phyloP scores from a whole-genome alignment of 2,888 invertebrate species.

The Creontiades dilutus region DNA sequence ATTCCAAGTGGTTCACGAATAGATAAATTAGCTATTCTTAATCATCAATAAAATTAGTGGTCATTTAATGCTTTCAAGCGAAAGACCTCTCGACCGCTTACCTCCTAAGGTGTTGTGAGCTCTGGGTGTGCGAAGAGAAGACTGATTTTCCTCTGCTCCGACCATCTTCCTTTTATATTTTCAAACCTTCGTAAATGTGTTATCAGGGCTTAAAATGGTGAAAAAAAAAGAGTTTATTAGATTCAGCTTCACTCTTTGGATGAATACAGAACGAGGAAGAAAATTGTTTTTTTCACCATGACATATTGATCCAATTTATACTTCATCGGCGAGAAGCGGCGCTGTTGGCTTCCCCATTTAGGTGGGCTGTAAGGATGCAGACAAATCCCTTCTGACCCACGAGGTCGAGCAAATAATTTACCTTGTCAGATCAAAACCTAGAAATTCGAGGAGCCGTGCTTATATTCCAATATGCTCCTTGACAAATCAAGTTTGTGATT shows the following conservation, averaged over 20 bases:
- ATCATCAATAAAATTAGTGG: too few relatives aligned
- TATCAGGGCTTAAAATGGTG: background rate
- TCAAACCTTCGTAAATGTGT: background rate
- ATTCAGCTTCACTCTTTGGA: slow-evolving; percentile 9
- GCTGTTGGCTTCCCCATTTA: slow-evolving; percentile 13
- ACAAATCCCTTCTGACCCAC: background rate
- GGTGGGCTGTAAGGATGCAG: background rate
- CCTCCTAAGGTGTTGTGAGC: slow-evolving; percentile 22
- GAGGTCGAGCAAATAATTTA: background rate
- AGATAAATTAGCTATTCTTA: too few relatives aligned
- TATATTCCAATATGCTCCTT: background rate
- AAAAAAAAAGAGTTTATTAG: slow-evolving; percentile 46
- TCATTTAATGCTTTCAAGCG: too few relatives aligned
- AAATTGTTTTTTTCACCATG: slow-evolving; percentile 45
- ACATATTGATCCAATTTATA: slow-evolving; percentile 45
- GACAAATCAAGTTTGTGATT: background rate
- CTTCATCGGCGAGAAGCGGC: slow-evolving; percentile 40
- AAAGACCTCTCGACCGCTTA: background rate
- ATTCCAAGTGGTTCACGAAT: too few relatives aligned
- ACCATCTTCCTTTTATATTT: background rate
- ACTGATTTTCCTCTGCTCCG: background rate
- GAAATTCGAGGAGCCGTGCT: background rate
- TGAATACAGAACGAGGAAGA: slow-evolving; percentile 57
- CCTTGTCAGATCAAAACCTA: background rate
- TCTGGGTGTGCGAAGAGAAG: background rate